Evolutionary conservation across 2,888 invertebrate species (phyloP).

Genomic region (Herminia tarsipennalis): DNA sequence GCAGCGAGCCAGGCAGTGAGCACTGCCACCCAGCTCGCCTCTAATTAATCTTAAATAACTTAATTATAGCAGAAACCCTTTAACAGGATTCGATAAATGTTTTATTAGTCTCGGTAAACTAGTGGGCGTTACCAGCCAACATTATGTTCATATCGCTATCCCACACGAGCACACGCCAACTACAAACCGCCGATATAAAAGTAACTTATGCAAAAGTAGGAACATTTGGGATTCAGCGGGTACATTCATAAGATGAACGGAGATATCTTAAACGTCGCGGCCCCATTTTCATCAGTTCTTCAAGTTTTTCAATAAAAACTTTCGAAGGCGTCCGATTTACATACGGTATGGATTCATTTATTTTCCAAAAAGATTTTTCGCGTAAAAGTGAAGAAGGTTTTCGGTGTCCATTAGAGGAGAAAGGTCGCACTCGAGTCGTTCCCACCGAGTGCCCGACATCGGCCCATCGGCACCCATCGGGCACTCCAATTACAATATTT

Average conservation of each 20-base stretch:
- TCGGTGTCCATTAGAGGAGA: slow-evolving; percentile 76
- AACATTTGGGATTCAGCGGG: slow-evolving; percentile 62
- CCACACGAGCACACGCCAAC: slow-evolving; percentile 2
- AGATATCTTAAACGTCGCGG: slow-evolving; percentile 75
- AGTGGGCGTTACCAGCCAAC: slow-evolving; percentile 8
- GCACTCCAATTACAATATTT: slow-evolving; percentile 74
- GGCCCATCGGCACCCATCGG: slow-evolving; percentile 53
- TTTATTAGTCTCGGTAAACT: slow-evolving; percentile 33
- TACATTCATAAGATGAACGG: slow-evolving; percentile 71
- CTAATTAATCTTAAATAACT: slow-evolving; percentile 75
- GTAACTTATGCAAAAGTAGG: slow-evolving; percentile 51
- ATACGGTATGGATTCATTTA: slow-evolving; percentile 83
- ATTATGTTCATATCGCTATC: slow-evolving; percentile 5
- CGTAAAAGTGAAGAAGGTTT: slow-evolving; percentile 75
- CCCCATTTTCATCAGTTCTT: slow-evolving; percentile 82
- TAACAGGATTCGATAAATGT: slow-evolving; percentile 43
- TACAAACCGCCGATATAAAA: slow-evolving; percentile 31
- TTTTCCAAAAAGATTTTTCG: slow-evolving; percentile 79
- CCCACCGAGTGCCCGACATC: slow-evolving; percentile 44
- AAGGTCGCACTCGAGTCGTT: slow-evolving; percentile 65
- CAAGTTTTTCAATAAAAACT: slow-evolving; percentile 86
- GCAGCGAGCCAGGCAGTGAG: slow-evolving; percentile 20
- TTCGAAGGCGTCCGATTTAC: slow-evolving; percentile 80
- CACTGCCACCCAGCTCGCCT: slow-evolving; percentile 53
- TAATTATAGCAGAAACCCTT: slow-evolving; percentile 63